Evolutionary conservation across 2,888 invertebrate species (phyloP), one percentile per base, ranked within the genome.

Genomic region (Archips crataeganus): DNA sequence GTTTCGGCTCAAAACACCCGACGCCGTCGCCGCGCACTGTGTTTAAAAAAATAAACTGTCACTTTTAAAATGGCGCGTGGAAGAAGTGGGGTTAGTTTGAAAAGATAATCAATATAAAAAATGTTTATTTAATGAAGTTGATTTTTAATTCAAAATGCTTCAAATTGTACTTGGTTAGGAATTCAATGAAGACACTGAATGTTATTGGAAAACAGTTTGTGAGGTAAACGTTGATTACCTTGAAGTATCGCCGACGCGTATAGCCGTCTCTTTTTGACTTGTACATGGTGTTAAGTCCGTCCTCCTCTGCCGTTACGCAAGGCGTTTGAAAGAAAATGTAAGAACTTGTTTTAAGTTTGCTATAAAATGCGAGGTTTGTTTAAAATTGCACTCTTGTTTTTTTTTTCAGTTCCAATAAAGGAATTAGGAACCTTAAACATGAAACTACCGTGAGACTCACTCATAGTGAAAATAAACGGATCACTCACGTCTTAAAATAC

Each of bases 181-280:
- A 61, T 74, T 61, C 71, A 75, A 77, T 59, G 73, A 59, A 74
- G 62, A 77, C 86, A 82, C 85, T 75, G 87, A 80, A 80, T 79
- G 78, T 80, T 81, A 83, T 78, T 90, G 91, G 90, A 92, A 92
- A 90, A 86, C 90, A 84, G 81, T 82, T 54, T 82, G 72, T 74
- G 77, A 83, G 87, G 92, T 90, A 92, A 93, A 92, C 93, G 93
- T 93, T 87, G 93, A 85, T 94, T 90, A 85, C 93, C 93, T 94
- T 94, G 93, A 93, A 85, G 85, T 84, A 83, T 80, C 85, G 84
- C 83, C 82, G 82, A 79, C 80, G 77, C 74, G 57, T 68, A 13
- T 68, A 54, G 76, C 81, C 69, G 65, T 90, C 89, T 78, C 83
- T 70, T 78, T 90, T 84, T 61, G 60, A 63, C 85, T 36, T 60